phyloP scores from a whole-genome alignment of 2,797 vertebrate species.

The Philypnodon macrostomus region DNA sequence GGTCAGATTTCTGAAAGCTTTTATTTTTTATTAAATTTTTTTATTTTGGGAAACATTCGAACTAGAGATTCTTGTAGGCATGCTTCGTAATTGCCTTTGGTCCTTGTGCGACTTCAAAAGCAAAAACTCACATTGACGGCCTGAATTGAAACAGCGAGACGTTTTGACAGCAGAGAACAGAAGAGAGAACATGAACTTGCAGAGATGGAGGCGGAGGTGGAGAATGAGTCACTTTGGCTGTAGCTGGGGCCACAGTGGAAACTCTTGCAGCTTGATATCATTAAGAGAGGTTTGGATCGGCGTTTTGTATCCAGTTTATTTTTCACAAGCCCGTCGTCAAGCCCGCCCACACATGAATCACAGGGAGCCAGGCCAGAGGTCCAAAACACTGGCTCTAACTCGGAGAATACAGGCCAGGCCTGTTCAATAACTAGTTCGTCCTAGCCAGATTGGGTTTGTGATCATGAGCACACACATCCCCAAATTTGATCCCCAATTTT shows the following conservation, averaged over 20 bases:
- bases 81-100: too few relatives aligned
- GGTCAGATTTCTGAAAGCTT: too few relatives aligned
- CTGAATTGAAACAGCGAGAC: background rate
- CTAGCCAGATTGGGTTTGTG: too few relatives aligned
- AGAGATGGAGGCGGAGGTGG: conserved; percentile 19
- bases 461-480: too few relatives aligned
- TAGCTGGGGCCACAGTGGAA: conserved; percentile 64
- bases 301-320: conserved; percentile 48
- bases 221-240: conserved; percentile 65
- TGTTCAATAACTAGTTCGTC: too few relatives aligned
- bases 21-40: too few relatives aligned
- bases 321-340: conserved; percentile 37
- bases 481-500: too few relatives aligned
- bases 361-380: conserved; percentile 39
- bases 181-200: conserved; percentile 9
- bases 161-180: conserved; percentile 1
- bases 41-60: too few relatives aligned
- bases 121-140: background rate
- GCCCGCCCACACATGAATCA: conserved; percentile 17
- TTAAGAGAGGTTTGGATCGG: conserved; percentile 60
- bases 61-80: too few relatives aligned
- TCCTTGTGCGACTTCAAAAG: too few relatives aligned
- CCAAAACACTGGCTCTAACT: conserved; percentile 40
- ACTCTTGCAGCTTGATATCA: conserved; percentile 73
- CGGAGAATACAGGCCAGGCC: too few relatives aligned